Conservation (phyloP, 2,888 invertebrate genomes). For the Eretmocerus hayati region DNA sequence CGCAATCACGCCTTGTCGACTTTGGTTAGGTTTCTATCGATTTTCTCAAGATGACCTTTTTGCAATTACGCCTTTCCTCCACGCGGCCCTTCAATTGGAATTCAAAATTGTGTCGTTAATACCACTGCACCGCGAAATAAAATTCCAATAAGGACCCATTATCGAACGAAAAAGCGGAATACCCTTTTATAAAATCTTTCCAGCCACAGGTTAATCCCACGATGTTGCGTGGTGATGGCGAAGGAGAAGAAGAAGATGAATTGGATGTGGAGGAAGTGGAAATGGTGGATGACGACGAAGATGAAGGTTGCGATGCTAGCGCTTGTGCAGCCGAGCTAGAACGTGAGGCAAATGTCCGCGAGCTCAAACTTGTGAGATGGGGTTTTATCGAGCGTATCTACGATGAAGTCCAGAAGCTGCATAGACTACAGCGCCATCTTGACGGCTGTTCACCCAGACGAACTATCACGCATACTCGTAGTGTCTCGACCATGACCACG, state of each 20-base stretch:
- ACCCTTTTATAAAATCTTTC: too few species aligned
- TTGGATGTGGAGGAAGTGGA: background rate
- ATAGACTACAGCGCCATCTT: constrained; percentile 46
- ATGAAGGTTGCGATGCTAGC: background rate
- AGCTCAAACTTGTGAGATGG: constrained; percentile 46
- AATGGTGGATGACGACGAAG: background rate
- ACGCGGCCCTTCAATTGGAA: too few species aligned
- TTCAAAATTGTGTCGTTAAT: too few species aligned
- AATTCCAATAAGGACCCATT: too few species aligned
- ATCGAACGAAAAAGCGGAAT: too few species aligned
- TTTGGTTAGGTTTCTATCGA: too few species aligned
- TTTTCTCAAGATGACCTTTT: too few species aligned
- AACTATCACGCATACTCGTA: background rate
- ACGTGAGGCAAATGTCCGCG: constrained; percentile 37
- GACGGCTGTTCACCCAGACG: constrained; percentile 34
- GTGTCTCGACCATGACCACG: constrained; percentile 15
- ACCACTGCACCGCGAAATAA: too few species aligned
- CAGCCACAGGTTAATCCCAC: too few species aligned
- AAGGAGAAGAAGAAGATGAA: background rate
- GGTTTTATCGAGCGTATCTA: constrained; percentile 47
- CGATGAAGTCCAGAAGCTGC: constrained; percentile 43
- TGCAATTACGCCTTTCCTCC: too few species aligned
- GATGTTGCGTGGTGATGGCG: too few species aligned
- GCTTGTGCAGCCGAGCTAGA: background rate
- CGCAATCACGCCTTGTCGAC: too few species aligned